These are phyloP conservation scores for Campylorhamphus procurvoides DNA, from an alignment of 2,113 vertebrate species.

Conservation along the genomic window DNA sequence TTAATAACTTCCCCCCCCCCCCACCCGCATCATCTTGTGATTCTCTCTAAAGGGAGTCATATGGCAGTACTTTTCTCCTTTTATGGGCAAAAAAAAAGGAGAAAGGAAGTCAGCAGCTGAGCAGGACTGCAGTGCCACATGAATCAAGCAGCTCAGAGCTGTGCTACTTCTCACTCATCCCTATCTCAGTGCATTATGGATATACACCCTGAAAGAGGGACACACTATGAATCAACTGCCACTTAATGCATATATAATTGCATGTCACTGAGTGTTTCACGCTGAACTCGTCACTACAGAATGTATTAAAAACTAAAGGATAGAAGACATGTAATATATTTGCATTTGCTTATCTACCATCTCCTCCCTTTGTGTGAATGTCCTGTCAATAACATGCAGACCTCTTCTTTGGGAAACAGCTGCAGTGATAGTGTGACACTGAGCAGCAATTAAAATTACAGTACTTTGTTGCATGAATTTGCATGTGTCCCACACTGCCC, in stretches of 20 bases:
- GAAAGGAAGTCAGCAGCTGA: constrained; percentile 68
- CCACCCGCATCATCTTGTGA: no score
- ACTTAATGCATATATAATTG: not conserved
- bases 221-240: not conserved
- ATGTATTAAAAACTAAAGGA: not conserved
- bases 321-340: not conserved
- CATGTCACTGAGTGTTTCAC: not conserved
- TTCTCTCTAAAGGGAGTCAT: constrained; percentile 53
- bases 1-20: not conserved
- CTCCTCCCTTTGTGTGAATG: not conserved
- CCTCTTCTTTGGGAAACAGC: not conserved
- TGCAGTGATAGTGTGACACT: not conserved
- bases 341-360: constrained; percentile 34
- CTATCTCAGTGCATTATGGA: not conserved
- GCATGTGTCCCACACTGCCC: not conserved
- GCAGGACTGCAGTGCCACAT: not conserved
- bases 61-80: constrained; percentile 74
- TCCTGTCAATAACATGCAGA: not conserved
- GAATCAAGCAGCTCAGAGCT: constrained; percentile 11
- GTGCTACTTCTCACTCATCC: not conserved
- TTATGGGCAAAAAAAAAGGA: constrained; percentile 75
- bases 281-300: not conserved
- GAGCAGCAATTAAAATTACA: not conserved
- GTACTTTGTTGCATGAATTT: not conserved
- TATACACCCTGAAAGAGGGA: not conserved